These are phyloP conservation scores for Poeciliopsis turrubarensis DNA, from an alignment of 2,113 vertebrate species.

Conservation along the genomic window DNA sequence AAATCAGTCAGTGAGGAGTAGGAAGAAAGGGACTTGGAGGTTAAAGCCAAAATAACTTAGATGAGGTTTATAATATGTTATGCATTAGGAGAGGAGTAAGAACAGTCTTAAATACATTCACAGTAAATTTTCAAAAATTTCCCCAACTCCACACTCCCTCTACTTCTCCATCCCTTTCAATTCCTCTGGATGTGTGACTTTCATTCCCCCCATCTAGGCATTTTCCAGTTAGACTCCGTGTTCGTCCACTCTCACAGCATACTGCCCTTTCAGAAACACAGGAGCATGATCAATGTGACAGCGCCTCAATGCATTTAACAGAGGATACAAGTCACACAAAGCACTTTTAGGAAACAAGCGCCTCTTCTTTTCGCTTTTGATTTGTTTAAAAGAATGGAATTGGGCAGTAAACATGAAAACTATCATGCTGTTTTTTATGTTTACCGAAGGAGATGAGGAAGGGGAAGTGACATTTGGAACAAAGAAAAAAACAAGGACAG, in stretches of 20 bases:
- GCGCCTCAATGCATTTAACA: slow-evolving; percentile 42
- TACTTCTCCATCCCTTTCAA: slow-evolving; percentile 39
- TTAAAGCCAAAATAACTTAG: slow-evolving; percentile 61
- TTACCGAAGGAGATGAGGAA: slow-evolving; percentile 52
- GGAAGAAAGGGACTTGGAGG: slow-evolving; percentile 36
- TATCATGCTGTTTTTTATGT: slow-evolving; percentile 69
- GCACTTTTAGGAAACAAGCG: slow-evolving; percentile 70
- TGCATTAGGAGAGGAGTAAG: slow-evolving; percentile 46
- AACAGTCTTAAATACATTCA: slow-evolving; percentile 20
- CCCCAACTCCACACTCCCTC: slow-evolving; percentile 30
- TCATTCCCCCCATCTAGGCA: slow-evolving; percentile 67
- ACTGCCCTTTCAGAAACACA: slow-evolving; percentile 54
- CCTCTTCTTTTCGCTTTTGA: slow-evolving; percentile 53
- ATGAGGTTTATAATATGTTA: slow-evolving; percentile 63
- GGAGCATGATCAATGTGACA: slow-evolving; percentile 50
- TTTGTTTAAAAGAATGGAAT: slow-evolving; percentile 41
- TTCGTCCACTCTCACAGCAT: slow-evolving; percentile 72
- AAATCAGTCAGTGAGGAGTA: slow-evolving; percentile 61
- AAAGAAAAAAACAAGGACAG: slow-evolving; percentile 45
- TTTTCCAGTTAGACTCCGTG: slow-evolving; percentile 68
- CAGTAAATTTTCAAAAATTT: slow-evolving; percentile 57
- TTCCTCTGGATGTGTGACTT: slow-evolving; percentile 36
- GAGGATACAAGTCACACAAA: slow-evolving; percentile 57
- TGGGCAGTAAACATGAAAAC: slow-evolving; percentile 73
- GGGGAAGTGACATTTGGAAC: slow-evolving; percentile 30